phyloP scores from a whole-genome alignment of 2,888 invertebrate species.

The Pimpla rufipes region DNA sequence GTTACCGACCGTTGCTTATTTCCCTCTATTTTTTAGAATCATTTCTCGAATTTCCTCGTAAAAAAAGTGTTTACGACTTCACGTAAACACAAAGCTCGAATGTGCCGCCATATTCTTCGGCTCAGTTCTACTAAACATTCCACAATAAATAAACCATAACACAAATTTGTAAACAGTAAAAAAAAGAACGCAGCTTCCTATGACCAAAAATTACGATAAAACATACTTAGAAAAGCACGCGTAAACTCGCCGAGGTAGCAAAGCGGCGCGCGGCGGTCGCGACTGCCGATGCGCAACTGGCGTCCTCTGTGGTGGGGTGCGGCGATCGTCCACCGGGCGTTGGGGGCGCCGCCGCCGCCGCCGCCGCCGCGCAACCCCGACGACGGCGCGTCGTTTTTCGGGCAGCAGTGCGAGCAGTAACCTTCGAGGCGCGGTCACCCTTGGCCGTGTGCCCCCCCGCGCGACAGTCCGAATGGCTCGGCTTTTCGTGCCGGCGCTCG shows the following conservation, averaged over 20 bases:
- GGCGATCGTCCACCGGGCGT: slow-evolving; percentile 6
- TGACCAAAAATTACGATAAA: too few species aligned
- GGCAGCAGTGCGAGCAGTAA: slow-evolving; percentile 54
- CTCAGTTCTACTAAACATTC: too few species aligned
- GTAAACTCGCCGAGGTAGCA: background rate
- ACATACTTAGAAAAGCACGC: too few species aligned
- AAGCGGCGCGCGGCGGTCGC: background rate
- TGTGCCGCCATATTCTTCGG: too few species aligned
- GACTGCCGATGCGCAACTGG: background rate
- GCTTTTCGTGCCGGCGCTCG: slow-evolving; percentile 13
- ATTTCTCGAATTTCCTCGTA: too few species aligned
- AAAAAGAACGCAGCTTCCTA: too few species aligned
- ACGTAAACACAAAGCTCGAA: too few species aligned
- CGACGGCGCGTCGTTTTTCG: slow-evolving; percentile 35
- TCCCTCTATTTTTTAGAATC: too few species aligned
- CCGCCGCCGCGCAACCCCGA: slow-evolving; percentile 38
- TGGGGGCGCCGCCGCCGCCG: slow-evolving; percentile 50
- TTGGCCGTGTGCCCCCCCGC: slow-evolving; percentile 53
- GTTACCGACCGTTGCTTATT: too few species aligned
- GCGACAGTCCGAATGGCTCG: slow-evolving; percentile 37
- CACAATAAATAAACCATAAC: too few species aligned
- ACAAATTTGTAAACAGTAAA: too few species aligned
- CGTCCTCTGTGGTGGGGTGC: slow-evolving; percentile 50
- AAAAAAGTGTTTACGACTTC: too few species aligned
- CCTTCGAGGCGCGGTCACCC: slow-evolving; percentile 66